Base-by-base conservation (phyloP, 2,888 invertebrate genomes). In the Stenchaetothrips biformis region DNA sequence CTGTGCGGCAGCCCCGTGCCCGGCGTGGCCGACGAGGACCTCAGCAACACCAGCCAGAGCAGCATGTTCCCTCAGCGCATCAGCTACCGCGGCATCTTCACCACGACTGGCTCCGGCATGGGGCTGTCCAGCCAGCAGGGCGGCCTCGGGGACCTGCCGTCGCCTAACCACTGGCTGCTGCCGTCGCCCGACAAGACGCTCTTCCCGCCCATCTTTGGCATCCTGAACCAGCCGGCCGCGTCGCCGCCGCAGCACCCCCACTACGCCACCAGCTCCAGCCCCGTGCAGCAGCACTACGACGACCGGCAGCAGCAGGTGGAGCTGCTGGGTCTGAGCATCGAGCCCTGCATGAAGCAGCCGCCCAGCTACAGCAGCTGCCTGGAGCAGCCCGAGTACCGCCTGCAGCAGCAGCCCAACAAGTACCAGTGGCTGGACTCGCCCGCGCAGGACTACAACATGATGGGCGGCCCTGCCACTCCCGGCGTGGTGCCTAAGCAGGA, bases 401-500 rank as follows among this genome's bases (percentile, higher is more conserved):
- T 83, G 48, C 67, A 25, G 67, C 67, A 21, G 67, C 67, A 74
- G 67, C 89, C 87, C 86, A 90, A 90, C 79, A 92, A 93, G 85
- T 93, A 94, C 86, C 92, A 92, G 84, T 92, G 92, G 92, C 83
- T 89, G 83, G 91, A 91, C 83, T 87, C 89, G 2, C 88, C 88
- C 82, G 87, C 87, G 79, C 91, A 91, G 82, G 89, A 89, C 84
- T 86, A 86, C 79, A 87, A 83, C 88, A 81, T 84, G 79, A 84
- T 89, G 77, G 88, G 90, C 83, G 87, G 91, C 84, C 89, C 92
- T 81, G 89, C 91, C 80, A 89, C 91, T 25, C 89, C 92, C 83
- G 86, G 87, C 83, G 85, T 92, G 84, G 89, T 94, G 86, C 91
- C 92, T 85, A 91, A 95, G 88, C 95, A 95, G 88, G 91, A 92